Base-by-base conservation (phyloP, 2,113 vertebrate species). In the Himantopus leucocephalus region DNA sequence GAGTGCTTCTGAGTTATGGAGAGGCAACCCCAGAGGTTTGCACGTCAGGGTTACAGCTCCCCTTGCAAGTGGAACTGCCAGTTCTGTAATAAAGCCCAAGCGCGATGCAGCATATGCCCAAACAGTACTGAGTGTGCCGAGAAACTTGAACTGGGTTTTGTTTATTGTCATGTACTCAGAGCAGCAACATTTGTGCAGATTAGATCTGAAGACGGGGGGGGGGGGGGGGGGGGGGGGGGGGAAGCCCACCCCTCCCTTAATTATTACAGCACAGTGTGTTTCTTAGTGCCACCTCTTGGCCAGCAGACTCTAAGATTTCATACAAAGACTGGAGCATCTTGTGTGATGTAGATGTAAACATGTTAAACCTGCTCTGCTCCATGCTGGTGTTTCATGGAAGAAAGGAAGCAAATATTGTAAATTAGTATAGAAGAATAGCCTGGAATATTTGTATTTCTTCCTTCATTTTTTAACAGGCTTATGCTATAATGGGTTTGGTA, bases 261-360 rank as follows among this genome's bases (percentile, higher is more conserved):
- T 95, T 92, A 94, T 48, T 39, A 22, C n/a, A 50, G 53, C 79
- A 68, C 53, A 63, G 43, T 26, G 39, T 60, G 63, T 89, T 88
- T 96, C 94, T 96, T 86, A 77, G 88, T 85, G 94, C 94, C 96
- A 94, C 96, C 94, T 97, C 94, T 95, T 76, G 96, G 94, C 85
- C 96, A 85, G 87, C 81, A 84, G 81, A 59, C 82, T 83, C 10
- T 37, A 18, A 74, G 56, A 32, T 47, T 81, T 83, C 43, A 2
- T 9, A 16, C 1, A 10, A 35, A 79, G 66, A 23, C 21, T 6
- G 8, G 62, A 64, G 29, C 47, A 32, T 79, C 55, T 71, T 1
- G 0, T 32, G 32, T 55, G 71, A 74, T 29, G 20, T 37, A 30
- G 71, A 74, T 29, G 20, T 37, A 30, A 75, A 43, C 2, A 5